Evolutionary conservation across 2,113 vertebrate species (phyloP).

Genomic region (Loxodonta africana): DNA sequence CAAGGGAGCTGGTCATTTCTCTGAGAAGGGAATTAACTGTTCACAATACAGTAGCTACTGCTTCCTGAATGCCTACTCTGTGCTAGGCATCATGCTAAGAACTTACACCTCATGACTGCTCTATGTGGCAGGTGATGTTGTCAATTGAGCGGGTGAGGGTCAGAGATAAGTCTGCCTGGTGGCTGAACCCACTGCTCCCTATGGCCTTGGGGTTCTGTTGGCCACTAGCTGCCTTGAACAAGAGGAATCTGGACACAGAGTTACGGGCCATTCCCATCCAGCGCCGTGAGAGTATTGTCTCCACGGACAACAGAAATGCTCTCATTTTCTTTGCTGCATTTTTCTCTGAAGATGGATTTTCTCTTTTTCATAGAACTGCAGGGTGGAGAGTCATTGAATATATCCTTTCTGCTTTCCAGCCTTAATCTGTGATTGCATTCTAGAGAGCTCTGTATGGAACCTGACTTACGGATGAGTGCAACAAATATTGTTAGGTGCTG

Average conservation of each 20-base stretch:
- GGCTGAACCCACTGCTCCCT: not conserved
- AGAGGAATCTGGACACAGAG: not conserved
- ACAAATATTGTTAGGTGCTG: too few species aligned
- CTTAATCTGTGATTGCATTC: not conserved
- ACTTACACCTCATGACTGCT: not conserved
- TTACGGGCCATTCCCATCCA: rapidly evolving
- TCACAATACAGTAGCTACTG: not conserved
- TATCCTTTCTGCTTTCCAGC: not conserved
- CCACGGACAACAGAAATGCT: not conserved
- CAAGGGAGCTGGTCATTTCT: not conserved
- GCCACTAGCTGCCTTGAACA: not conserved
- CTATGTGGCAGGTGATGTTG: not conserved
- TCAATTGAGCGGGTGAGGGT: not conserved
- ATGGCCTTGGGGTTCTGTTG: not conserved
- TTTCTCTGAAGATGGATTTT: not conserved
- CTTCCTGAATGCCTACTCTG: rapidly evolving
- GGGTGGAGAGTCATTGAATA: not conserved
- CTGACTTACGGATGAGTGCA: not conserved
- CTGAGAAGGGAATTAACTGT: not conserved
- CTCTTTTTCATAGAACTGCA: not conserved
- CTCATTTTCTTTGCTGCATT: not conserved
- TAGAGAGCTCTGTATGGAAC: not conserved
- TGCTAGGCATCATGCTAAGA: not conserved
- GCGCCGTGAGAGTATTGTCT: not conserved
- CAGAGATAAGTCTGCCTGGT: not conserved